These are phyloP conservation scores for Papilio xuthus DNA, from an alignment of 1,140 invertebrate species.

Conservation along the genomic window DNA sequence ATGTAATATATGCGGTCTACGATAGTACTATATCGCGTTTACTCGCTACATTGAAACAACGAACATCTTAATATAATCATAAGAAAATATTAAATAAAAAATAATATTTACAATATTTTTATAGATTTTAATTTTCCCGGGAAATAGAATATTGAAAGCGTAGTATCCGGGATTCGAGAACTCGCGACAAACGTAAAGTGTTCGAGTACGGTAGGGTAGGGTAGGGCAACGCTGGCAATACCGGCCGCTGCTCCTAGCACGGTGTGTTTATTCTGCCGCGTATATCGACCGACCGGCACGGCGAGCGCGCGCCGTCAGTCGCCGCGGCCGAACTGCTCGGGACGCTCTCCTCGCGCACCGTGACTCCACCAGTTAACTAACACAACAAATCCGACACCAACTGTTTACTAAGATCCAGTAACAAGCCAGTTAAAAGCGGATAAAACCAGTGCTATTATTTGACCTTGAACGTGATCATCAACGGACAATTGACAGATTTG, in stretches of 20 bases:
- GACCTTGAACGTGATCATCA: conserved; percentile 43
- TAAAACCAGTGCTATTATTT: conserved; percentile 11
- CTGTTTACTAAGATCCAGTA: conserved; percentile 27
- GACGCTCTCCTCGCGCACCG: conserved; percentile 55
- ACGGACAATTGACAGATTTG: conserved; percentile 50
- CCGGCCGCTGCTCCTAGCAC: conserved; percentile 66
- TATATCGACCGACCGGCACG: conserved; percentile 69
- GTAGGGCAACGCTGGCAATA: conserved; percentile 57
- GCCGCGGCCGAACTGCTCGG: conserved; percentile 49
- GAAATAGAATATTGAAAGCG: conserved; percentile 13
- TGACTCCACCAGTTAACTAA: conserved; percentile 58
- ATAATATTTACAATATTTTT: background rate
- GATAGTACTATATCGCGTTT: conserved; percentile 29
- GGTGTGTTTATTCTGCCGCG: conserved; percentile 79
- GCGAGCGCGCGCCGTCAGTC: conserved; percentile 73
- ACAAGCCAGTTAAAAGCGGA: background rate
- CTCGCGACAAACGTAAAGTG: conserved; percentile 60
- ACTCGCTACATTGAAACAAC: conserved; percentile 26
- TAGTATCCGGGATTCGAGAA: conserved; percentile 40
- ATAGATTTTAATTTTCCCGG: background rate
- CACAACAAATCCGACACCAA: conserved; percentile 62
- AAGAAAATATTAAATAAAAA: background rate
- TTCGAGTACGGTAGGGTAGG: conserved; percentile 57
- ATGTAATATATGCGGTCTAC: conserved; percentile 58
- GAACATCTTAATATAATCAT: background rate